Evolutionary conservation across 2,888 invertebrate species (phyloP).

Genomic region (Hymenopus coronatus): DNA sequence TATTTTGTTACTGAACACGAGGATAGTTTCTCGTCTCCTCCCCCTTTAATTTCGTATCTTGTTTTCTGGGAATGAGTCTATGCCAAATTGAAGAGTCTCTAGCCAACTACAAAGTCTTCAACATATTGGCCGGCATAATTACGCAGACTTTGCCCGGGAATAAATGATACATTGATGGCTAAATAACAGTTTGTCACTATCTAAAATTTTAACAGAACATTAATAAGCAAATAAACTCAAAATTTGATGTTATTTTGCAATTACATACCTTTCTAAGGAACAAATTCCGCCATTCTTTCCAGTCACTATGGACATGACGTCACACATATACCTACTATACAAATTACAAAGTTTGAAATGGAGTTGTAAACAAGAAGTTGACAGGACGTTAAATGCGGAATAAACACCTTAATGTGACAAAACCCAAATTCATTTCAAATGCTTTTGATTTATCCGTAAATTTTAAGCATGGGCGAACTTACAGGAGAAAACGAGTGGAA

Average conservation of each 20-base stretch:
- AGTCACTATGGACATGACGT: neutral
- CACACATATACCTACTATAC: neutral
- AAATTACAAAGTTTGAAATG: no score
- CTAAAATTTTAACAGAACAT: neutral
- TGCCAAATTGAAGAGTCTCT: neutral
- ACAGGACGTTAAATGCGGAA: no score
- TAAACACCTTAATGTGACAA: no score
- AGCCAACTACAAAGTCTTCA: neutral
- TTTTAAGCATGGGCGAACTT: neutral
- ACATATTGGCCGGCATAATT: neutral
- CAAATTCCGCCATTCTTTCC: neutral
- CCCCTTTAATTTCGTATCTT: neutral
- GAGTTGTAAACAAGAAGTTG: neutral
- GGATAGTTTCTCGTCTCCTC: neutral
- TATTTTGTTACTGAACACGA: neutral
- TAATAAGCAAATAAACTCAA: neutral
- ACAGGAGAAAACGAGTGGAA: constrained; percentile 16
- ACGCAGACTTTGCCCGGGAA: neutral
- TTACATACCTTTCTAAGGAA: neutral
- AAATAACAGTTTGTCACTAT: neutral
- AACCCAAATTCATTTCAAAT: neutral
- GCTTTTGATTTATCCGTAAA: neutral
- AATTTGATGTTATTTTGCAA: neutral
- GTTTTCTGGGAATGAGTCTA: constrained; percentile 5
- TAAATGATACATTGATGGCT: neutral